Conservation (phyloP, 2,113 vertebrate genomes). For the Mirounga angustirostris region DNA sequence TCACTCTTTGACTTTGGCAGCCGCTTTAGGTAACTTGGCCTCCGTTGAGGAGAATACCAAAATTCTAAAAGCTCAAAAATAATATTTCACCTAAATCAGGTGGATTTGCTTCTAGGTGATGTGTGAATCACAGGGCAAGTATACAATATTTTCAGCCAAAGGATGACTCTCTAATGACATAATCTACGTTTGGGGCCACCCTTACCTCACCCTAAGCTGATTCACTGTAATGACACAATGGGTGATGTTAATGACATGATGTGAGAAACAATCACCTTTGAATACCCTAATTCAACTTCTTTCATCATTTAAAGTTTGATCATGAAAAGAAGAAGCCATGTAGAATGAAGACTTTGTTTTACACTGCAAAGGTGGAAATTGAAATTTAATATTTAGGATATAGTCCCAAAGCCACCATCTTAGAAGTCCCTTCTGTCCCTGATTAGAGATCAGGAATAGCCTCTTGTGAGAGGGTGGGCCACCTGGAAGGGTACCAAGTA, state of each 20-base stretch:
- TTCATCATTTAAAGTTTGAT: conserved; percentile 41
- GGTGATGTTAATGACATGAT: conserved; percentile 56
- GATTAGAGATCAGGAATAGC: neutral
- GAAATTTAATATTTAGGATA: conserved; percentile 36
- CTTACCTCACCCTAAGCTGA: conserved; percentile 68
- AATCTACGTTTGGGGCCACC: neutral
- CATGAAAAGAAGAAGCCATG: conserved; percentile 48
- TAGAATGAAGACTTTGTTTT: conserved; percentile 36
- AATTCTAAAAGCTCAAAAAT: conserved; percentile 38
- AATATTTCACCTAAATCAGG: neutral
- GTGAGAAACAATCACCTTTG: conserved; percentile 40
- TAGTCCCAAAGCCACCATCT: conserved; percentile 35
- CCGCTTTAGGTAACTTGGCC: neutral
- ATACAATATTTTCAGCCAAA: conserved; percentile 29
- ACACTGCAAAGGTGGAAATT: neutral
- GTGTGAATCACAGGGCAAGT: neutral
- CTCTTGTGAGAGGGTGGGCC: neutral
- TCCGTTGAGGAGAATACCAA: neutral
- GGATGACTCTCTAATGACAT: conserved; percentile 42
- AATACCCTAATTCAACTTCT: conserved; percentile 15
- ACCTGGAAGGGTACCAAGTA: neutral
- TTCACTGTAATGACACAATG: conserved; percentile 46
- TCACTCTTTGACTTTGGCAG: conserved; percentile 20
- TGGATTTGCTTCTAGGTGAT: conserved; percentile 50
- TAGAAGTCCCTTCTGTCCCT: conserved; percentile 11